phyloP scores from a whole-genome alignment of 2,888 invertebrate species.

The Crematogaster levior region DNA sequence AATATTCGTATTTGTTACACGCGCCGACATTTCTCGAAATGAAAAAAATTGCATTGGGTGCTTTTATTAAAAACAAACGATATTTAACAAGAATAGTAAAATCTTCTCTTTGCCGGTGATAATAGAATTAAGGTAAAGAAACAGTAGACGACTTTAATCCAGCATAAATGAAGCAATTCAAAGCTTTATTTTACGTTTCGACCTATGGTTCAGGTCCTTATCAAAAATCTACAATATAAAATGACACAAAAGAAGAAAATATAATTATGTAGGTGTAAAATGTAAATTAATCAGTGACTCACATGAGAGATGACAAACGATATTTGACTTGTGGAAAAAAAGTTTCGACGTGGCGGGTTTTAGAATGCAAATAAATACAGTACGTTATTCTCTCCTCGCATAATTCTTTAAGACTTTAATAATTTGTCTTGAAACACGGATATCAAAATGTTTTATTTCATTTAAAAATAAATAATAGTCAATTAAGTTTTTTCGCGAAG shows the following conservation, averaged over 20 bases:
- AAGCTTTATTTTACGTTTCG: no score
- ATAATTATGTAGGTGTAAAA: no score
- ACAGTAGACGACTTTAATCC: no score
- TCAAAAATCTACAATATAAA: no score
- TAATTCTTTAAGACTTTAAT: not conserved
- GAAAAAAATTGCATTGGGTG: not conserved
- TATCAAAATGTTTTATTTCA: not conserved
- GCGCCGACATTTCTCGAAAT: not conserved
- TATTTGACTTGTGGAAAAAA: not conserved
- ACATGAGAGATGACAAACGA: no score
- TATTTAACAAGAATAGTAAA: no score
- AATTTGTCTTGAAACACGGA: not conserved
- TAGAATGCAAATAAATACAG: not conserved
- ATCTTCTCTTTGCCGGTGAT: no score
- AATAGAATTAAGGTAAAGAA: no score
- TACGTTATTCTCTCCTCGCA: not conserved
- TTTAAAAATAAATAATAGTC: not conserved
- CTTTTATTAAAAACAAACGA: not conserved
- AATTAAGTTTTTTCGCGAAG: not conserved
- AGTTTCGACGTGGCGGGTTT: not conserved
- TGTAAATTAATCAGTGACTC: no score
- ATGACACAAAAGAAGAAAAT: no score
- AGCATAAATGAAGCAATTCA: no score
- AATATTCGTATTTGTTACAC: not conserved
- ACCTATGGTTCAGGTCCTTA: no score